Conservation (phyloP, 2,888 invertebrate genomes). For the Hemithea aestivaria region DNA sequence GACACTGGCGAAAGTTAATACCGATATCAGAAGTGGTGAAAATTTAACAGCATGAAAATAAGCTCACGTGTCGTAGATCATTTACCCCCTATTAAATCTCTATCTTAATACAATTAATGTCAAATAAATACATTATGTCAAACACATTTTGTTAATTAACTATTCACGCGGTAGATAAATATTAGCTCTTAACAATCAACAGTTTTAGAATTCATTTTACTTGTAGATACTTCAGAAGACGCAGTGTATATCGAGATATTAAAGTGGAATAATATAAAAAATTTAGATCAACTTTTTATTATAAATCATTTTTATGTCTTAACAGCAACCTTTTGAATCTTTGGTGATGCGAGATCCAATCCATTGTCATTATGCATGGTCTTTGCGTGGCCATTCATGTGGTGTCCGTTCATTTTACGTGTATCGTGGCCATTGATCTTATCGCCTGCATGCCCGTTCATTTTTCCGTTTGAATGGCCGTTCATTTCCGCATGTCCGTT, state of each 20-base stretch:
- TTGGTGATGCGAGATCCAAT: constrained; percentile 67
- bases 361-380: constrained; percentile 13
- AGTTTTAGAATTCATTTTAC: constrained; percentile 22
- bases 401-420: constrained; percentile 29
- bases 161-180: constrained; percentile 17
- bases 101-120: constrained; percentile 48
- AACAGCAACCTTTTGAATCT: constrained; percentile 71
- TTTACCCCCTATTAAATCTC: no score
- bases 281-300: constrained; percentile 44
- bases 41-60: no score
- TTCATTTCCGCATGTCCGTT: constrained; percentile 32
- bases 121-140: constrained; percentile 19
- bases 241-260: constrained; percentile 30
- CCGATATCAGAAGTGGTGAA: no score
- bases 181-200: constrained; percentile 18
- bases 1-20: no score
- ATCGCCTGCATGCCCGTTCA: constrained; percentile 31
- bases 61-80: no score
- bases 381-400: constrained; percentile 29
- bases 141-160: constrained; percentile 26
- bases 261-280: constrained; percentile 65
- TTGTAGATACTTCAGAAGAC: constrained; percentile 24
- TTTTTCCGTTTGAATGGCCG: constrained; percentile 34
- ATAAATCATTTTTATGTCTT: constrained; percentile 54
- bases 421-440: constrained; percentile 24